Conservation (phyloP, 2,797 vertebrate genomes). For the Microctenopoma stevenorrisi region DNA sequence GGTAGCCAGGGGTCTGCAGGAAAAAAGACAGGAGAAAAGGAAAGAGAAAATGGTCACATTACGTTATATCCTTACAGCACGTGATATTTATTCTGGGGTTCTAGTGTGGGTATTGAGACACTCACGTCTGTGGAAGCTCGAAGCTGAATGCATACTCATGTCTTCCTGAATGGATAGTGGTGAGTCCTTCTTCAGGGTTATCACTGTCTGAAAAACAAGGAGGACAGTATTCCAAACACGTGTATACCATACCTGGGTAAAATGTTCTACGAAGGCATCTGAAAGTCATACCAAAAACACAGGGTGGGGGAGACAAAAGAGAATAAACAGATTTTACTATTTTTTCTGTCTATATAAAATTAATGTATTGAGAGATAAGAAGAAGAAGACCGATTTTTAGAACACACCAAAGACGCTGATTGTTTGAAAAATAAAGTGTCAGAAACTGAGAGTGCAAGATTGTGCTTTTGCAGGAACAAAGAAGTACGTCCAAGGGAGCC, state of each 20-base stretch:
- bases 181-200: constrained; percentile 97
- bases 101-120: constrained; percentile 33
- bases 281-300: constrained; percentile 80
- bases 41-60: constrained; percentile 5
- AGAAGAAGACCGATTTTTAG: constrained; percentile 48
- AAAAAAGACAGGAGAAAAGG: neutral
- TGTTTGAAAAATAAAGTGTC: constrained; percentile 6
- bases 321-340: constrained; percentile 76
- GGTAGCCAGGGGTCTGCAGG: constrained; percentile 98
- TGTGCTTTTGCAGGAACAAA: constrained; percentile 30
- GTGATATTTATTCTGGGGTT: neutral
- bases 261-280: constrained; percentile 81
- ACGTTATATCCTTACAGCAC: neutral
- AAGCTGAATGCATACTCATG: constrained; percentile 99
- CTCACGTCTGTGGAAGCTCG: constrained; percentile 99
- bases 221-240: constrained; percentile 87
- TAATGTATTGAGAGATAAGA: constrained; percentile 60
- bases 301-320: constrained; percentile 82
- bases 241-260: constrained; percentile 86
- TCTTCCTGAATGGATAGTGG: constrained; percentile 97
- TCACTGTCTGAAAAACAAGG: constrained; percentile 90
- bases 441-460: constrained; percentile 25
- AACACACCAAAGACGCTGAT: constrained; percentile 30
- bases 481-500: constrained; percentile 1
- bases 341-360: constrained; percentile 45